Evolutionary conservation across 2,888 invertebrate genomes (phyloP).

Genomic region (Eupithecia vulgata): DNA sequence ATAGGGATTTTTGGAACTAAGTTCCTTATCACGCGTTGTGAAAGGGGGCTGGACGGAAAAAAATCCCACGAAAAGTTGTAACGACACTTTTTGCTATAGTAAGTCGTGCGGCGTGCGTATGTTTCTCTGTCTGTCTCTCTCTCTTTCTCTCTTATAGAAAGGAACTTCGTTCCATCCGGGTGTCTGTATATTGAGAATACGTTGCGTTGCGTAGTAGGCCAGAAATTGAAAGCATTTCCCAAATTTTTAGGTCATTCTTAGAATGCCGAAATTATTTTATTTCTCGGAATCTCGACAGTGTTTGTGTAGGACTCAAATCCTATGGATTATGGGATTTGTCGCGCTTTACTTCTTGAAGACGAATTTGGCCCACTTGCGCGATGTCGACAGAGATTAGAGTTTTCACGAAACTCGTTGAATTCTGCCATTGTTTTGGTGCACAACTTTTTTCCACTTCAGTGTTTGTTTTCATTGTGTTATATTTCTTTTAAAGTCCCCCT

Average conservation of each 20-base stretch:
- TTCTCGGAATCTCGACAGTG: constrained; percentile 38
- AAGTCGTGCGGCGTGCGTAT: no score
- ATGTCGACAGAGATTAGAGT: constrained; percentile 39
- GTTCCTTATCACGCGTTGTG: no score
- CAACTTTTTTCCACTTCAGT: background rate
- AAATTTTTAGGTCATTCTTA: constrained; percentile 14
- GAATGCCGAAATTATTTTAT: constrained; percentile 25
- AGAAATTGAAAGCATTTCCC: background rate
- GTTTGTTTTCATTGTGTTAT: background rate
- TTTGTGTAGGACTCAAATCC: constrained; percentile 43
- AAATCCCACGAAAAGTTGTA: no score
- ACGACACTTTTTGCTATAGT: no score
- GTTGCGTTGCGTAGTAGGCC: background rate
- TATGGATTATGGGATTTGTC: constrained; percentile 46
- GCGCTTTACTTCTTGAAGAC: constrained; percentile 43
- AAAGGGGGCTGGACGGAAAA: no score
- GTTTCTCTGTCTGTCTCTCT: no score
- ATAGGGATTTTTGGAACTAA: no score
- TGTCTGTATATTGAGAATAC: no score
- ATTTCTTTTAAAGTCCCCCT: background rate
- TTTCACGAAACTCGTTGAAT: constrained; percentile 22
- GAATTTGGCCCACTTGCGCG: constrained; percentile 49
- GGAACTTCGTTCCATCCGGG: no score
- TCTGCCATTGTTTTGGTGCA: constrained; percentile 21
- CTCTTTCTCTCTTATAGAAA: no score